phyloP scores from a whole-genome alignment of 1,140 invertebrate species.

The Dinothrombium tinctorium region DNA sequence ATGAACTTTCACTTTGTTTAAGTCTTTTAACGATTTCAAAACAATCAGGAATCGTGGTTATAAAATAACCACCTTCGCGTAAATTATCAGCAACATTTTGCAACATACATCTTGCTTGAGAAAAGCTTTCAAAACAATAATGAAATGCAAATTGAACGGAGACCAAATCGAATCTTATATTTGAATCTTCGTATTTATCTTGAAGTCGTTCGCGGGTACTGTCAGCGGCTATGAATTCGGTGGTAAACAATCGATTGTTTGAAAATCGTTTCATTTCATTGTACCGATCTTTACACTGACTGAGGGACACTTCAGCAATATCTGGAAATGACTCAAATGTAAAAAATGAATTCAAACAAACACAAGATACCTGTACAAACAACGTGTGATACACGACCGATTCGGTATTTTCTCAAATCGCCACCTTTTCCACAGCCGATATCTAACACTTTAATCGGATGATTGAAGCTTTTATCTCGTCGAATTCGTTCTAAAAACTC shows the following conservation, averaged over 20 bases:
- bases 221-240: constrained; percentile 76
- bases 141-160: constrained; percentile 91
- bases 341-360: too few species aligned
- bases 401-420: constrained; percentile 83
- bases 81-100: constrained; percentile 72
- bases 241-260: constrained; percentile 31
- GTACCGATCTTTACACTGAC: constrained; percentile 31
- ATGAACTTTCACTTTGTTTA: constrained; percentile 9
- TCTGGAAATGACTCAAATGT: too few species aligned
- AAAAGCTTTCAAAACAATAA: constrained; percentile 52
- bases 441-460: constrained; percentile 27
- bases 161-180: constrained; percentile 58
- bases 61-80: constrained; percentile 70
- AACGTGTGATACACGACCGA: constrained; percentile 52
- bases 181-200: constrained; percentile 27
- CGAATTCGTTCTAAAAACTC: constrained; percentile 1
- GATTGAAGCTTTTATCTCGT: background rate
- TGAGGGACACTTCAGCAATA: constrained; percentile 70
- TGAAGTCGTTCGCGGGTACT: constrained; percentile 43
- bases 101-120: constrained; percentile 78
- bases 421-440: constrained; percentile 76
- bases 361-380: too few species aligned
- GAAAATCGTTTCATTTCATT: constrained; percentile 11
- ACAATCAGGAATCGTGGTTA: constrained; percentile 84
- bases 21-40: constrained; percentile 48